Evolutionary conservation across 1,140 invertebrate species (phyloP).

Genomic region (Eubasilissa regina): DNA sequence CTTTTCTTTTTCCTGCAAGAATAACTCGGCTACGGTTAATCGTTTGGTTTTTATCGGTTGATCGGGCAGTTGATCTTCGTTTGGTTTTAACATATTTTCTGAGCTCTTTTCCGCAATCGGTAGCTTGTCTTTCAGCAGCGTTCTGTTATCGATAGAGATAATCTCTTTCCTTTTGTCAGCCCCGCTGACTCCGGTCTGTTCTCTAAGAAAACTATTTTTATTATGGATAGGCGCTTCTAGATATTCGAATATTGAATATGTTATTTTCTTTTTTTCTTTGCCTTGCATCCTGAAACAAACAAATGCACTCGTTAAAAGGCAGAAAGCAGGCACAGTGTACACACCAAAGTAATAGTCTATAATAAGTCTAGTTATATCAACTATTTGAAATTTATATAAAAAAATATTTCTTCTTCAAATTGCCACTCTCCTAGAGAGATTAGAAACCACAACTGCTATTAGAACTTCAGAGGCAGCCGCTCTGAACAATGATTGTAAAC

Average conservation of each 20-base stretch:
- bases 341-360: too few relatives aligned
- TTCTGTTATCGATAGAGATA: not conserved
- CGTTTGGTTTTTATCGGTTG: slow-evolving; percentile 62
- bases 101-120: not conserved
- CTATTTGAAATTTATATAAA: too few relatives aligned
- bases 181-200: slow-evolving; percentile 65
- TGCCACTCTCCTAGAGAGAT: too few relatives aligned
- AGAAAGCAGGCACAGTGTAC: too few relatives aligned
- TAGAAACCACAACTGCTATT: too few relatives aligned
- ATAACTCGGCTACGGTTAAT: slow-evolving; percentile 71
- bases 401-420: too few relatives aligned
- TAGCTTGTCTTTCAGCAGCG: not conserved
- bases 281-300: slow-evolving; percentile 60
- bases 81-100: not conserved
- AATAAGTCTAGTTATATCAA: too few relatives aligned
- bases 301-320: slow-evolving; percentile 10
- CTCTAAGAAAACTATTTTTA: slow-evolving; percentile 72
- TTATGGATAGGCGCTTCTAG: slow-evolving; percentile 75
- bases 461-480: too few relatives aligned
- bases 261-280: slow-evolving; percentile 74
- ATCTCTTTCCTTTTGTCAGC: slow-evolving; percentile 36
- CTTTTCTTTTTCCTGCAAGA: slow-evolving; percentile 69
- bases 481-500: too few relatives aligned
- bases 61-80: not conserved
- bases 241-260: slow-evolving; percentile 85